These are phyloP conservation scores for Mallateleia sp. DNA, from an alignment of 2,888 invertebrate species.

Conservation along the genomic window DNA sequence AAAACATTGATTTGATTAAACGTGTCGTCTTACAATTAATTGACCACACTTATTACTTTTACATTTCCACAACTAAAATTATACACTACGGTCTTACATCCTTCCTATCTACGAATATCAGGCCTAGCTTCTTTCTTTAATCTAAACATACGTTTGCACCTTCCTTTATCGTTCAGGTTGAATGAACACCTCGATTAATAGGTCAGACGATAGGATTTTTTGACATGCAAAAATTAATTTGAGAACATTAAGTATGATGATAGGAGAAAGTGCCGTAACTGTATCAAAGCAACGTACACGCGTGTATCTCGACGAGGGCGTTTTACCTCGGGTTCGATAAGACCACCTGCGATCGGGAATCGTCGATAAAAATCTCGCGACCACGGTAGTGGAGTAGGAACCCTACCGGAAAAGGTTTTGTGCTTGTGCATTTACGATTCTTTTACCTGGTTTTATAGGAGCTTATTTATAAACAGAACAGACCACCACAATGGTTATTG, in stretches of 20 bases:
- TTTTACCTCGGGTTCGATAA: constrained; percentile 81
- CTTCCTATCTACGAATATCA: no score
- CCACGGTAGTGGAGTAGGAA: constrained; percentile 26
- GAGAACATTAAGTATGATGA: constrained; percentile 7
- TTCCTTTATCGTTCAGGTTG: constrained; percentile 7
- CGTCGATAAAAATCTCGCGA: constrained; percentile 86
- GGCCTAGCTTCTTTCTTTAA: no score
- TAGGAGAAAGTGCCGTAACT: constrained; percentile 6
- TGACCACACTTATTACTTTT: no score
- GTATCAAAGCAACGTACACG: constrained; percentile 1
- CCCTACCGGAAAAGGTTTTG: constrained; percentile 69
- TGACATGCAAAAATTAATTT: neutral
- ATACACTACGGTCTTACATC: no score
- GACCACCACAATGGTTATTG: constrained; percentile 89
- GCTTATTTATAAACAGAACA: constrained; percentile 88
- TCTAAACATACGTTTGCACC: no score
- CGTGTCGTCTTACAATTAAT: no score
- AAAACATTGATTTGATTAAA: no score
- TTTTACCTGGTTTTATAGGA: constrained; percentile 79
- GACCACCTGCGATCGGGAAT: constrained; percentile 85
- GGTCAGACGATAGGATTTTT: neutral
- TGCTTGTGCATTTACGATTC: constrained; percentile 63
- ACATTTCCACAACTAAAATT: no score
- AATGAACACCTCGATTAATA: neutral
- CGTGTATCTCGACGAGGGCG: no score